Evolutionary conservation across 2,888 invertebrate genomes (phyloP).

Genomic region (Elgonia sp.): DNA sequence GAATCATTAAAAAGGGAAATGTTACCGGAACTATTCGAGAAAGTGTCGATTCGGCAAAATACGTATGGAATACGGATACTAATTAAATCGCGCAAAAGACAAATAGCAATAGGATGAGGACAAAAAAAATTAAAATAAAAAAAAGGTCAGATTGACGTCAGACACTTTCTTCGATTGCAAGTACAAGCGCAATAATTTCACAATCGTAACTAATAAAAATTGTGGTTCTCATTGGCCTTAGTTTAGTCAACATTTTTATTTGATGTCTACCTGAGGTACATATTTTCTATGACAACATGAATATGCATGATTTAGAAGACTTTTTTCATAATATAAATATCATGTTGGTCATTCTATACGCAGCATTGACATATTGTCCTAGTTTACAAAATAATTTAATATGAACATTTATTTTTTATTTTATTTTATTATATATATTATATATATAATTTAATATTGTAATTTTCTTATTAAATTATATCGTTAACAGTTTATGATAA

Average conservation of each 20-base stretch:
- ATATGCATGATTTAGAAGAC: conserved; percentile 42
- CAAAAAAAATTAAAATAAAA: background rate
- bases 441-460: conserved; percentile 6
- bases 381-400: conserved; percentile 46
- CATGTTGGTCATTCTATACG: conserved; percentile 21
- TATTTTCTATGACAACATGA: conserved; percentile 3
- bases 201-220: background rate
- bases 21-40: conserved; percentile 46
- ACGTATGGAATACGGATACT: conserved; percentile 36
- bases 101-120: background rate
- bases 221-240: background rate
- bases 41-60: conserved; percentile 59
- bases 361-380: conserved; percentile 56
- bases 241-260: conserved; percentile 4
- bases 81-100: conserved; percentile 28
- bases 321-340: conserved; percentile 31
- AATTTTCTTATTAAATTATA: background rate
- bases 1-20: conserved; percentile 70
- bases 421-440: too few relatives aligned
- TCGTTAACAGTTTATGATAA: background rate
- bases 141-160: background rate
- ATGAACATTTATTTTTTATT: conserved; percentile 9
- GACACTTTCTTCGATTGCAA: conserved; percentile 8
- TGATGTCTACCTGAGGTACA: background rate
- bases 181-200: background rate